phyloP scores from a whole-genome alignment of 2,113 vertebrate species.

The Poeciliopsis prolifica region DNA sequence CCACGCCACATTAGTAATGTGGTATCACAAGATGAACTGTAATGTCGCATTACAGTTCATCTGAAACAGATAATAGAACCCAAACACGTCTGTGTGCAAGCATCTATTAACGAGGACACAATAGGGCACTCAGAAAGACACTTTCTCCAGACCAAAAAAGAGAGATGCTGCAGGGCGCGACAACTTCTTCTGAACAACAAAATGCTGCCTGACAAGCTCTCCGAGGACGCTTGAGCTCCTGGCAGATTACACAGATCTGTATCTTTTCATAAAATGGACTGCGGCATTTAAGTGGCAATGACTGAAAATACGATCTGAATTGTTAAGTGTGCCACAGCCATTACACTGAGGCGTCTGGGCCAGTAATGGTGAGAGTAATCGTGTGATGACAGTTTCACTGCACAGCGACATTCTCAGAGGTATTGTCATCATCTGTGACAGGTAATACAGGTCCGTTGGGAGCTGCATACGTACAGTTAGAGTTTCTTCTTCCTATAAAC shows the following conservation, averaged over 20 bases:
- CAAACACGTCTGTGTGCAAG: conserved; percentile 61
- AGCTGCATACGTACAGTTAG: conserved; percentile 67
- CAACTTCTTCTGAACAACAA: conserved; percentile 75
- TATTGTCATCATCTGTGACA: conserved; percentile 79
- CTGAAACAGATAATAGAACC: conserved; percentile 53
- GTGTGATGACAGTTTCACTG: conserved; percentile 84
- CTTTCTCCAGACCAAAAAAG: conserved; percentile 65
- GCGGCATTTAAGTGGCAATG: conserved; percentile 79
- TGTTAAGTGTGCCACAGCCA: conserved; percentile 76
- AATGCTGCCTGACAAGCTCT: conserved; percentile 76
- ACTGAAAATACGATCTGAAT: conserved; percentile 80
- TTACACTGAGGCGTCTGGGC: conserved; percentile 74
- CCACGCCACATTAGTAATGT: background rate
- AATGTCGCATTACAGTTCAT: conserved; percentile 11
- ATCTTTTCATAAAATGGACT: conserved; percentile 80
- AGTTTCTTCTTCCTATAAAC: conserved; percentile 68
- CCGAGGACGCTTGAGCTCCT: conserved; percentile 64
- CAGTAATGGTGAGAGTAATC: conserved; percentile 81
- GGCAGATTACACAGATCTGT: conserved; percentile 79
- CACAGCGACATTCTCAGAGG: conserved; percentile 74
- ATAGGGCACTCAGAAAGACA: conserved; percentile 66
- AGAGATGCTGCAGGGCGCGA: conserved; percentile 65
- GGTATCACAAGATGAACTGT: background rate
- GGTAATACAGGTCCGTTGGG: conserved; percentile 73
- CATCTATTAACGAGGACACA: conserved; percentile 64